Evolutionary conservation across 2,113 vertebrate genomes (phyloP).

Genomic region (Loxodonta africana): DNA sequence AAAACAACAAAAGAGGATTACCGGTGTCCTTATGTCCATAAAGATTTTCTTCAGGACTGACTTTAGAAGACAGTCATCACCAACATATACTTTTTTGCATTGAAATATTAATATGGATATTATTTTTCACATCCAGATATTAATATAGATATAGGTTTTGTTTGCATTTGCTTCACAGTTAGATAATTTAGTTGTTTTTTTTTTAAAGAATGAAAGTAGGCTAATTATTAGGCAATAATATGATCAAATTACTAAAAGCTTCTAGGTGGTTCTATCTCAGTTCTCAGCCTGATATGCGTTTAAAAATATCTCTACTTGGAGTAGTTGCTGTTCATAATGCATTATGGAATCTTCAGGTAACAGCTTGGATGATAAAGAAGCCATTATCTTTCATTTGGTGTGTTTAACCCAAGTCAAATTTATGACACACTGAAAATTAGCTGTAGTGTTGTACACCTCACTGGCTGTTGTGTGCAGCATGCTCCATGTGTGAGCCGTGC

Average conservation of each 20-base stretch:
- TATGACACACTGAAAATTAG: slow-evolving; percentile 63
- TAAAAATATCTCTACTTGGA: slow-evolving; percentile 77
- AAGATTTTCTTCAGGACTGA: not conserved
- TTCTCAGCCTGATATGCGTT: slow-evolving; percentile 70
- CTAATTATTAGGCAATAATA: slow-evolving; percentile 75
- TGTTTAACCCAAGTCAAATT: slow-evolving; percentile 73
- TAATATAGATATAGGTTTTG: slow-evolving; percentile 8
- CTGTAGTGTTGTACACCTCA: not conserved
- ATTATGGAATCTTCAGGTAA: slow-evolving; percentile 70
- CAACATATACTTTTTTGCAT: slow-evolving; percentile 36
- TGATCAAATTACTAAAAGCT: slow-evolving; percentile 73
- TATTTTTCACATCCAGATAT: slow-evolving; percentile 40
- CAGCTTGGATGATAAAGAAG: slow-evolving; percentile 70
- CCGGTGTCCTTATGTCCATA: not conserved
- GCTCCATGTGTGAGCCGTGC: slow-evolving; percentile 5
- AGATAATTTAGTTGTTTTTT: slow-evolving; percentile 64
- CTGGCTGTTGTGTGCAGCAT: slow-evolving; percentile 55
- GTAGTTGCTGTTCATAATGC: slow-evolving; percentile 65
- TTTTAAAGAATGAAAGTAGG: slow-evolving; percentile 54
- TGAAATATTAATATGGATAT: slow-evolving; percentile 39
- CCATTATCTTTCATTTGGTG: slow-evolving; percentile 67
- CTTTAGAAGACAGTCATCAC: slow-evolving; percentile 31
- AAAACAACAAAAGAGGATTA: slow-evolving; percentile 38
- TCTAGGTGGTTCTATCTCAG: slow-evolving; percentile 74
- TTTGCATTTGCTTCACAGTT: slow-evolving; percentile 64